Percentiles rank a stretch among this genome's conserved stretches.
Evolutionary conservation across 2,888 invertebrate species (phyloP).

Genomic region (Eugnorisma glareosa): DNA sequence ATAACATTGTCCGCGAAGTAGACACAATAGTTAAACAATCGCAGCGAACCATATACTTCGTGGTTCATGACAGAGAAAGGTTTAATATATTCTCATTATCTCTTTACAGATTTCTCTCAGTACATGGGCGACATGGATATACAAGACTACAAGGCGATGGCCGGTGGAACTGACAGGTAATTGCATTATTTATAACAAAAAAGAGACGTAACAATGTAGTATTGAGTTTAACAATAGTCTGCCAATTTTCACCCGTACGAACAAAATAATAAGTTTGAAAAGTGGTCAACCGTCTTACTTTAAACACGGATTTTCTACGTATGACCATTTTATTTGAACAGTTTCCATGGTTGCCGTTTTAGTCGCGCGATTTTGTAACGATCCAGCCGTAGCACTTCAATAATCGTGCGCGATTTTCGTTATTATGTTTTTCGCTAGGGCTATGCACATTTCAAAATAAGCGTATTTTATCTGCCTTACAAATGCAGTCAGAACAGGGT

Average conservation of each 20-base stretch:
- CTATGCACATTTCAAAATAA: neutral
- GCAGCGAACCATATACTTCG: neutral
- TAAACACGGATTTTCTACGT: neutral
- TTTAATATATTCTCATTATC: neutral
- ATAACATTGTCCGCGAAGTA: neutral
- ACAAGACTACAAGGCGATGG: conserved; percentile 83
- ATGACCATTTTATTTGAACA: neutral
- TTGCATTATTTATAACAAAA: conserved; percentile 38
- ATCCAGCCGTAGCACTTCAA: neutral
- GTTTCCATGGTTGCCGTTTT: neutral
- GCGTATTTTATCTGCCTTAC: neutral
- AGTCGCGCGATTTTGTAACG: neutral
- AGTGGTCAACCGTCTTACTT: neutral
- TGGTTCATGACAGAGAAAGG: neutral
- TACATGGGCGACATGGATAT: conserved; percentile 88
- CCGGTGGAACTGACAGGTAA: conserved; percentile 86
- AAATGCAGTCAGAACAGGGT: neutral
- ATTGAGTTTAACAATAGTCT: neutral
- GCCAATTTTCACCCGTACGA: neutral
- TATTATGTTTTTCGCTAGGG: neutral
- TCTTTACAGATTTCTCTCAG: conserved; percentile 86
- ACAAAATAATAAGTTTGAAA: neutral
- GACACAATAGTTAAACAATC: neutral
- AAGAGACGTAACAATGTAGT: neutral
- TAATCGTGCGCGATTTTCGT: neutral